Evolutionary conservation across 2,797 vertebrate species (phyloP), one percentile per base, ranked within the genome.

Genomic region (Coregonus suidteri): DNA sequence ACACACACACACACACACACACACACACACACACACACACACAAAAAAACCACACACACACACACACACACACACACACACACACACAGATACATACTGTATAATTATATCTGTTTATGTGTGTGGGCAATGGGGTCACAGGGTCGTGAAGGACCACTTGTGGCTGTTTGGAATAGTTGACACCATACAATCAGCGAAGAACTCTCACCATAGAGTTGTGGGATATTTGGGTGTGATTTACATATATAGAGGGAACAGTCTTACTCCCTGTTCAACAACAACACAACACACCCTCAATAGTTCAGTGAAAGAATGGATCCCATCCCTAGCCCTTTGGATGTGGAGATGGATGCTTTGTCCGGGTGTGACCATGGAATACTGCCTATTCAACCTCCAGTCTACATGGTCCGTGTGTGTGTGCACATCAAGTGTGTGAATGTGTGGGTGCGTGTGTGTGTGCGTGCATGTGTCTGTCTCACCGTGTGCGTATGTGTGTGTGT

Each of bases 61-160:
- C 73, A 82, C 84, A 83, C 81, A 83, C 47, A 76, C 59, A 83
- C 73, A 80, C 77, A 82, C 84, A 83, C 81, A 83, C 47, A 76
- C 59, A 83, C 73, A 80, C 77, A 86, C 79, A 83, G 77, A 84
- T 0, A 9, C 73, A 74, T 74, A 82, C 15, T 64, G 25, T 83
- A 59, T 71, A 77, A 88, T 91, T 84, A 87, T 89, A 66, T 52
- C 0, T 81, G 81, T 84, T 83, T 80, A 82, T 82, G 71, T 75
- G 67, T 59, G 71, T 64, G 75, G 56, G 77, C 71, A 79, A 35
- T 75, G 74, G 84, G 82, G 82, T 78, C 78, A 83, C 76, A 84
- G 80, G 88, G 82, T 86, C 83, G 81, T 82, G 79, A 77, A 79
- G 81, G 79, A 80, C 15, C 25, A 71, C 79, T 84, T 51, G 51